Evolutionary conservation across 2,888 invertebrate genomes (phyloP).

Genomic region (Imbricaverruca yamaguchii): DNA sequence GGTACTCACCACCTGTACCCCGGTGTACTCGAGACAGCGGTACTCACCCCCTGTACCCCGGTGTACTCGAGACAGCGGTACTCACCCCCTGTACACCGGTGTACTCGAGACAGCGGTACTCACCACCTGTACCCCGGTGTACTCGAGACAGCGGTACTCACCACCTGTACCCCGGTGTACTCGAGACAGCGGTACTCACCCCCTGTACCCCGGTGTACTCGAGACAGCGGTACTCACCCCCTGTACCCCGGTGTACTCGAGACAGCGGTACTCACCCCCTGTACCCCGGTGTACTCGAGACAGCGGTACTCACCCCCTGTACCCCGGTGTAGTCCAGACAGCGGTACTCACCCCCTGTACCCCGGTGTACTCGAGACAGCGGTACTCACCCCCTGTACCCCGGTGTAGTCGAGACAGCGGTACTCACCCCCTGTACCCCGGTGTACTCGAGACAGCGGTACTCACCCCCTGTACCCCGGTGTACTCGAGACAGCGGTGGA

Average conservation of each 20-base stretch:
- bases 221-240: constrained; percentile 57
- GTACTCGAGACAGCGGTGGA: constrained; percentile 68
- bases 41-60: constrained; percentile 51
- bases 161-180: constrained; percentile 62
- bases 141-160: constrained; percentile 61
- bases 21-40: constrained; percentile 74
- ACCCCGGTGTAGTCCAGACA: constrained; percentile 80
- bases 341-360: constrained; percentile 49
- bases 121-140: constrained; percentile 59
- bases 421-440: constrained; percentile 51
- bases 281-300: constrained; percentile 69
- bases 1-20: constrained; percentile 50
- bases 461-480: constrained; percentile 56
- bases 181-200: constrained; percentile 59
- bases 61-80: constrained; percentile 74
- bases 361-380: constrained; percentile 75
- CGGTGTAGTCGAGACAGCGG: constrained; percentile 74
- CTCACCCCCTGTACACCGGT: constrained; percentile 56
- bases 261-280: constrained; percentile 53
- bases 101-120: constrained; percentile 63
- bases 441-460: constrained; percentile 67
- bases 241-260: constrained; percentile 68
- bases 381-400: constrained; percentile 49
- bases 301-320: constrained; percentile 52
- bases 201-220: constrained; percentile 63